phyloP scores from a whole-genome alignment of 2,888 invertebrate genomes.

The Amphiduros pacificus region DNA sequence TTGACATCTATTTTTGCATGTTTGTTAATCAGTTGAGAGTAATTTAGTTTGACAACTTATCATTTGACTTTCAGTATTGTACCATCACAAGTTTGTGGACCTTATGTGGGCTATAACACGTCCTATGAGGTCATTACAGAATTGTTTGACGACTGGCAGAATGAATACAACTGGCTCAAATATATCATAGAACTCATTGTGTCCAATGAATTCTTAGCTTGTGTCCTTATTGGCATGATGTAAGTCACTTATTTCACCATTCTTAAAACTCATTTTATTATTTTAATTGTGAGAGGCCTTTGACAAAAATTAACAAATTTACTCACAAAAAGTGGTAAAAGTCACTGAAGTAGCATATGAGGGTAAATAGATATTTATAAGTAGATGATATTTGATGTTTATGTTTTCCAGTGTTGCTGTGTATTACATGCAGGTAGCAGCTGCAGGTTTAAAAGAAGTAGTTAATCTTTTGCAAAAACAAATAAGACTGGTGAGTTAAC shows the following conservation, averaged over 20 bases:
- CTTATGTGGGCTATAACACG: conserved; percentile 39
- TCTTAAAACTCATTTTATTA: neutral
- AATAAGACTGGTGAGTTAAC: conserved; percentile 1
- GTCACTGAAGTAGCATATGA: neutral
- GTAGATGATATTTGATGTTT: neutral
- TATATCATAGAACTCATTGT: conserved; percentile 41
- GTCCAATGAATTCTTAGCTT: conserved; percentile 48
- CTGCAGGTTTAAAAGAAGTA: neutral
- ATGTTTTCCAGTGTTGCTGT: neutral
- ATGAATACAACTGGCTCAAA: conserved; percentile 17
- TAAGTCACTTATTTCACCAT: no score
- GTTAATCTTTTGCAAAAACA: neutral
- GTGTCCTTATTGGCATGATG: conserved; percentile 44
- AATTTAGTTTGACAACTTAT: no score
- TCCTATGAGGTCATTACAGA: conserved; percentile 45
- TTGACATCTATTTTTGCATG: no score
- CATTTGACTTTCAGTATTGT: conserved; percentile 41
- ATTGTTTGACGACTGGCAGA: conserved; percentile 38
- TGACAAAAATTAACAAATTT: no score
- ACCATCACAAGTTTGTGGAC: conserved; percentile 52
- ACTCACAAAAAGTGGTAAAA: no score
- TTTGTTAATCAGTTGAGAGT: no score
- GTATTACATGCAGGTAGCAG: neutral
- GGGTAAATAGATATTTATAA: neutral
- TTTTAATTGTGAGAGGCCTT: neutral